phyloP scores from a whole-genome alignment of 2,888 invertebrate species.

The Brachycybe producta region DNA sequence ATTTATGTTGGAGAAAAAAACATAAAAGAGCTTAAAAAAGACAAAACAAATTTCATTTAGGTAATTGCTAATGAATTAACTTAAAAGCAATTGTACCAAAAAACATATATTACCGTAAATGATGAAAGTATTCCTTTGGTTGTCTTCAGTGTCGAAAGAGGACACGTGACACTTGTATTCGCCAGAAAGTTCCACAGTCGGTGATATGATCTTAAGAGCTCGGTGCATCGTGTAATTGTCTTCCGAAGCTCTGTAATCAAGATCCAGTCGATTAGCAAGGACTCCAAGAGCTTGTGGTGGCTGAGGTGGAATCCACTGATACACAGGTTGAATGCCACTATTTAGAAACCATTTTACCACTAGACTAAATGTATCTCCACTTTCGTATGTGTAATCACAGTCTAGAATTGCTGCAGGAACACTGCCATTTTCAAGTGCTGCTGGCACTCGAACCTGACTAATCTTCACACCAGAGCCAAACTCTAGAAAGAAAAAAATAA shows the following conservation, averaged over 20 bases:
- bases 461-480: conserved; percentile 3
- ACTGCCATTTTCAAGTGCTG: conserved; percentile 8
- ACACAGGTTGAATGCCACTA: not conserved
- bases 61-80: too few relatives aligned
- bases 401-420: conserved; percentile 4
- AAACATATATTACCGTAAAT: conserved; percentile 14
- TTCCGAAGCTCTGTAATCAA: conserved; percentile 7
- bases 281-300: conserved; percentile 8
- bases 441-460: conserved; percentile 4
- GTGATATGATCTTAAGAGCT: conserved; percentile 8
- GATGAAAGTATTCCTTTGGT: not conserved
- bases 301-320: conserved; percentile 16
- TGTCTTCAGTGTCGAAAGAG: conserved; percentile 10
- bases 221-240: conserved; percentile 14
- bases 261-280: conserved; percentile 7
- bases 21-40: too few relatives aligned
- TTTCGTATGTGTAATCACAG: conserved; percentile 13
- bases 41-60: too few relatives aligned
- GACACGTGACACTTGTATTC: conserved; percentile 8
- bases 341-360: conserved; percentile 16
- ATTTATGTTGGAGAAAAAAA: too few relatives aligned
- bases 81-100: too few relatives aligned
- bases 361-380: not conserved
- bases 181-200: conserved; percentile 9
- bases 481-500: not conserved